Base-by-base conservation (phyloP, 2,113 vertebrate species). In the Petrocephalus microphthalmus region DNA sequence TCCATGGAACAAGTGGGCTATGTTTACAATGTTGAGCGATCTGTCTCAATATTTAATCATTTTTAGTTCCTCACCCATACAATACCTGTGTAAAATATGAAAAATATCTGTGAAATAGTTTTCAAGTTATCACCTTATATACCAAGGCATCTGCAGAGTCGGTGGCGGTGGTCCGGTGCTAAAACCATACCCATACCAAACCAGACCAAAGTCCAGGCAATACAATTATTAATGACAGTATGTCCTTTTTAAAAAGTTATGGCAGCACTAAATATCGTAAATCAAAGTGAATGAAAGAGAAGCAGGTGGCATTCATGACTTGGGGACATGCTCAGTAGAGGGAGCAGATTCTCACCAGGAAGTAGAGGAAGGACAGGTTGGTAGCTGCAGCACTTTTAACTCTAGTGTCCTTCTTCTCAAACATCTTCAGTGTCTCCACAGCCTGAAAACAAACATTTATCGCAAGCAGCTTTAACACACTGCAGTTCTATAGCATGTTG, bases 381-480 rank as follows among this genome's bases (percentile, higher is more conserved):
- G 98, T 99, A 87, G 98, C 98, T 90, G 98, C 98, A 88, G 97
- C 97, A 85, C 98, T 99, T 93, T 99, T 99, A 82, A 99, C 97
- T 93, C 98, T 94, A 92, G 96, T 99, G 89, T 99, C 98, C 89
- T 97, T 99, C 93, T 99, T 99, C 93, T 98, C 98, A 94, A 99
- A 99, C 84, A 96, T 97, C 95, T 99, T 99, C 91, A 99, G 93
- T 0, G 97, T 98, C 89, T 99, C 97, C 82, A 98, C 95, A 60
- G 87, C 87, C 87, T 88, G 78, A 20, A 60, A 52, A 51, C 45
- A 84, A 84, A 49, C 47, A 47, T 74, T 19, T 6, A 33, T 29
- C 33, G 11, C 37, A 74, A 74, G 29, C 71, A 42, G n/a, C 71
- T 74, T n/a, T 19, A 83, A 49, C 7, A 83, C 20, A 83, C 81